Base-by-base conservation (phyloP, 2,888 invertebrate genomes). In the Nycteola revayana region DNA sequence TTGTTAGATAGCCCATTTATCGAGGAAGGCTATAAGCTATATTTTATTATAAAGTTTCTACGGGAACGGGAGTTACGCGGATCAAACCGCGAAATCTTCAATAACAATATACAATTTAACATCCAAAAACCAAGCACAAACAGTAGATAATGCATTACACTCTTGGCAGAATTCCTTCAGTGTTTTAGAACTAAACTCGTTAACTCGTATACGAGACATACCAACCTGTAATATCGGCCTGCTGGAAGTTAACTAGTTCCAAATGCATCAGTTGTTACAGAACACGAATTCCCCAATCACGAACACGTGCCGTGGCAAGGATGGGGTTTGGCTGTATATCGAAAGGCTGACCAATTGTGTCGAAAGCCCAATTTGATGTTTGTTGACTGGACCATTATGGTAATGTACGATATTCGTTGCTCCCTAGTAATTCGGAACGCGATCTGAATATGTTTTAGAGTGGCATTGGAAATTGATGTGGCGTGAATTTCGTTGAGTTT, bases 311-410 rank as follows among this genome's bases (percentile, higher is more conserved):
- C 3, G 2, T 10, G 9, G 22, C 14, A 18, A 28, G 24, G 22
- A 22, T 9, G n/a, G 24, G 9, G 10, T 38, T 24, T 11, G n/a
- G 4, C 22, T 27, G 31, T 25, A 28, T 29, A 37, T 28, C 18
- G 27, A 28, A 31, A 23, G 20, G 33, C 23, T 25, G 33, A 32
- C 33, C 44, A 48, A 36, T 48, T 36, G 36, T 50, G 46, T 36
- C 21, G 32, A 24, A 37, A 34, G 23, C 33, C 27, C 27, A 1
- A 11, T 9, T 14, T 33, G 46, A 49, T 37, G 36, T 49, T 43
- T 40, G 37, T 40, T 49, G 31, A 17, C 41, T 17, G 28, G 28
- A n/a, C 28, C 27, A 38, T 41, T 45, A 50, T 41, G 41, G 25
- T 23, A 45, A 45, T 41, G 24, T 11, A 9, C 25, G 7, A 38